Conservation (phyloP, 2,888 invertebrate genomes). For the Drosophila colorata region DNA sequence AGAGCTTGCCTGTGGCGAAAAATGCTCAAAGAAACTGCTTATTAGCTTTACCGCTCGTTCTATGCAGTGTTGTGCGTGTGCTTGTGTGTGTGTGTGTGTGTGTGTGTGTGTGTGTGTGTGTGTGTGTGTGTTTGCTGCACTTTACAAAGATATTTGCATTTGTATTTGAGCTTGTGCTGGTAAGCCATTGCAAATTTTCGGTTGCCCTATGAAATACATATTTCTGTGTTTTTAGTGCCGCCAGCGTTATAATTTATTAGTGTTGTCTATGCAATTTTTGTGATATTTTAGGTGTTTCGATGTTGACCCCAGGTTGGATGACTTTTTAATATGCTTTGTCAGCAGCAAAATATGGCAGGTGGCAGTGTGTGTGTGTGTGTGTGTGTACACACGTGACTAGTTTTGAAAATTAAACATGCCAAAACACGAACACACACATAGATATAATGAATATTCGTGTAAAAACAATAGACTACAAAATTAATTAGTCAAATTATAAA, state of each 20-base stretch:
- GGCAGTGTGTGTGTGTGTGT: conserved; percentile 1
- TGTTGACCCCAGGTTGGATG: conserved; percentile 11
- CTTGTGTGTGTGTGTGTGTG: not conserved
- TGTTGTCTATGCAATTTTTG: conserved; percentile 31
- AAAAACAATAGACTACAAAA: not conserved
- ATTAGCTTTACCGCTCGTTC: conserved; percentile 63
- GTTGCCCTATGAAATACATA: conserved; percentile 25
- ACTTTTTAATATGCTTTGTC: conserved; percentile 47
- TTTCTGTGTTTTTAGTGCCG: conserved; percentile 15
- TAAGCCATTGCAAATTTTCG: conserved; percentile 34
- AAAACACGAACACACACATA: not conserved
- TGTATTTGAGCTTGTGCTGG: conserved; percentile 17
- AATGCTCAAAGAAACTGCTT: conserved; percentile 56
- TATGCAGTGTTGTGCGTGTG: conserved; percentile 10
- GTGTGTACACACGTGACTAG: conserved; percentile 17
- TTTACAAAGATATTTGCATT: conserved; percentile 28
- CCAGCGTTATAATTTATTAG: conserved; percentile 51
- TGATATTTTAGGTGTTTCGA: conserved; percentile 5
- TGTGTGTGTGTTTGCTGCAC: conserved; percentile 14
- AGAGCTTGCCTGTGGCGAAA: conserved; percentile 32
- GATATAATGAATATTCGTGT: not conserved
- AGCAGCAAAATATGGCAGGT: conserved; percentile 20
- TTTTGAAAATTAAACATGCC: conserved; percentile 14
- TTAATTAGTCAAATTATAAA: not conserved
- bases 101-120: not conserved